Evolutionary conservation across 1,140 invertebrate genomes (phyloP).

Genomic region (Euwallacea similis): DNA sequence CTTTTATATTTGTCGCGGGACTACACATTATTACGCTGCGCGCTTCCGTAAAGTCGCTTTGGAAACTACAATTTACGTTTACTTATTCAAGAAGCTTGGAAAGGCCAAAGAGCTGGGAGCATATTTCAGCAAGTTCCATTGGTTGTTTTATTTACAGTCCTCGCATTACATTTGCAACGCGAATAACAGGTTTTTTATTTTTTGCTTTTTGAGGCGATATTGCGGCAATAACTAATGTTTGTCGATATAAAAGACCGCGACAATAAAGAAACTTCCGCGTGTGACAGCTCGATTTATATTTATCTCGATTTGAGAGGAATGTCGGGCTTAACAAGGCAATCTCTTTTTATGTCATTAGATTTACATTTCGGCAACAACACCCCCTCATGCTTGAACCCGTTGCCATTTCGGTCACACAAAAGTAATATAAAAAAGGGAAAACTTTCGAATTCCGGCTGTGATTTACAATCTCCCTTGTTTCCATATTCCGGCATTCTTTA

Average conservation of each 20-base stretch:
- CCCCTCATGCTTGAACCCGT: constrained; percentile 10
- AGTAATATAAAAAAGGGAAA: constrained; percentile 24
- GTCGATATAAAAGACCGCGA: not conserved
- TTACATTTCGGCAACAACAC: constrained; percentile 12
- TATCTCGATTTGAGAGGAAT: constrained; percentile 10
- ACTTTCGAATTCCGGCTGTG: constrained; percentile 22
- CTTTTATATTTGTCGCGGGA: constrained; percentile 20
- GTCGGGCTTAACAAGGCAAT: constrained; percentile 9
- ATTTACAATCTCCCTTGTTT: constrained; percentile 21
- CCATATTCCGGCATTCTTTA: constrained; percentile 20
- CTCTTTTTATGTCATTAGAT: constrained; percentile 11
- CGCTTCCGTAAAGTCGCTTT: constrained; percentile 20
- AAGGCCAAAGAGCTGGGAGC: constrained; percentile 14
- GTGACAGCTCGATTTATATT: constrained; percentile 9
- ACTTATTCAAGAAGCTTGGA: constrained; percentile 30
- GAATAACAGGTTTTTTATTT: not conserved
- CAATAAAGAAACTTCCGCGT: not conserved
- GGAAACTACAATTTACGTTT: constrained; percentile 31
- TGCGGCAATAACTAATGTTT: too few species aligned
- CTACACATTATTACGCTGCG: constrained; percentile 21
- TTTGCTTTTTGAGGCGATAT: not conserved
- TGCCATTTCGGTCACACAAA: constrained; percentile 24
- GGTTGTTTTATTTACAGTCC: constrained; percentile 13
- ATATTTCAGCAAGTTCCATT: constrained; percentile 23
- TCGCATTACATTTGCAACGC: too few species aligned